Percentiles rank a stretch among this genome's conserved stretches.
Evolutionary conservation across 2,888 invertebrate species (phyloP).

Genomic region (Pseudanteris insignis): DNA sequence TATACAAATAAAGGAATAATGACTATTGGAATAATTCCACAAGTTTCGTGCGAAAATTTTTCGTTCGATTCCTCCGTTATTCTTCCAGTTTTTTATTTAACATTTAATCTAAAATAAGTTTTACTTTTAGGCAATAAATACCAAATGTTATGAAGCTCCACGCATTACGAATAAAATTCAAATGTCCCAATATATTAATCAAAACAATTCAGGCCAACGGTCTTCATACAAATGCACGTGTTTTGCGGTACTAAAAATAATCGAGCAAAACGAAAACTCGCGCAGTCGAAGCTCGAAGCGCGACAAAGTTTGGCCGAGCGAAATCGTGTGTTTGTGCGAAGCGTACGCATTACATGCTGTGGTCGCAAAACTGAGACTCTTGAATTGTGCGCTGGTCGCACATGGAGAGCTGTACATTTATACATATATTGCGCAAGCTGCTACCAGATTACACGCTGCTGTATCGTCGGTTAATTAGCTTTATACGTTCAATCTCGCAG

Average conservation of each 20-base stretch:
- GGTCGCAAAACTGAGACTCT: conserved; percentile 50
- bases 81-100: no score
- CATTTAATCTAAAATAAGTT: no score
- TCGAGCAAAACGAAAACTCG: conserved; percentile 6
- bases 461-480: conserved; percentile 55
- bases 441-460: conserved; percentile 51
- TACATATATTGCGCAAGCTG: conserved; percentile 45
- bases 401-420: conserved; percentile 33
- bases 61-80: no score
- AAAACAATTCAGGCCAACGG: conserved; percentile 16
- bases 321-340: conserved; percentile 11
- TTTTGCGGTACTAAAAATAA: conserved; percentile 1
- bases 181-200: conserved; percentile 15
- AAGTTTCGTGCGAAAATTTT: no score
- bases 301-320: conserved; percentile 16
- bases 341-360: conserved; percentile 36
- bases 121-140: no score
- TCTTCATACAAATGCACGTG: conserved; percentile 9
- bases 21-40: no score
- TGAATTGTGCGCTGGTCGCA: conserved; percentile 40
- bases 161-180: no score
- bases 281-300: no score
- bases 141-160: no score
- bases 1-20: no score
- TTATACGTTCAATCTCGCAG: conserved; percentile 57